Evolutionary conservation across 2,888 invertebrate species (phyloP).

Genomic region (Cryptocheilus praepositus): DNA sequence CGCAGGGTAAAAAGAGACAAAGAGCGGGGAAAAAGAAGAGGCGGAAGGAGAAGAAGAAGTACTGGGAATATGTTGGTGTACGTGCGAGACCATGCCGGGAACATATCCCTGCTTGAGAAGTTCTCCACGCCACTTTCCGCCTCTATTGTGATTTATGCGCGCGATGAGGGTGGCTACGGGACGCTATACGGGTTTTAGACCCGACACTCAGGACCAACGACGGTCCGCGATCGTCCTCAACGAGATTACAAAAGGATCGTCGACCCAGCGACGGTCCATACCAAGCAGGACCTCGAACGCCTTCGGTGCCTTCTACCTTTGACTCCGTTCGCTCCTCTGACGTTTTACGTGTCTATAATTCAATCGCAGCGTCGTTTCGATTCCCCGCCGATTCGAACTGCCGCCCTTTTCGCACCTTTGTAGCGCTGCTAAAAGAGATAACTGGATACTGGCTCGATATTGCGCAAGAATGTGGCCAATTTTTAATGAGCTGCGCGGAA

Average conservation of each 20-base stretch:
- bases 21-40: constrained; percentile 29
- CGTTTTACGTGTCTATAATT: too few relatives aligned
- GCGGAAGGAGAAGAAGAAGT: constrained; percentile 6
- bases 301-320: constrained; percentile 60
- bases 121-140: constrained; percentile 72
- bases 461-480: too few relatives aligned
- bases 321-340: constrained; percentile 17
- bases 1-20: constrained; percentile 21
- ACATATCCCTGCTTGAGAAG: constrained; percentile 69
- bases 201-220: constrained; percentile 50
- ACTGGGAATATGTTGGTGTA: constrained; percentile 11
- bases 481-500: too few relatives aligned
- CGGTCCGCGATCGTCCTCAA: constrained; percentile 68
- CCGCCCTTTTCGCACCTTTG: too few relatives aligned
- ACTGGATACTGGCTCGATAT: too few relatives aligned
- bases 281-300: constrained; percentile 63
- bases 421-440: too few relatives aligned
- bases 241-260: constrained; percentile 72
- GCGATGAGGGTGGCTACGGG: constrained; percentile 69
- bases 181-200: constrained; percentile 63
- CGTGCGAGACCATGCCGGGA: constrained; percentile 52
- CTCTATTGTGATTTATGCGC: constrained; percentile 74
- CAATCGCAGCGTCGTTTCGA: too few relatives aligned
- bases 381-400: too few relatives aligned
- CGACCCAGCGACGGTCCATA: constrained; percentile 62